Base-by-base conservation (phyloP, 2,888 invertebrate species). In the Polymixis flavicincta region DNA sequence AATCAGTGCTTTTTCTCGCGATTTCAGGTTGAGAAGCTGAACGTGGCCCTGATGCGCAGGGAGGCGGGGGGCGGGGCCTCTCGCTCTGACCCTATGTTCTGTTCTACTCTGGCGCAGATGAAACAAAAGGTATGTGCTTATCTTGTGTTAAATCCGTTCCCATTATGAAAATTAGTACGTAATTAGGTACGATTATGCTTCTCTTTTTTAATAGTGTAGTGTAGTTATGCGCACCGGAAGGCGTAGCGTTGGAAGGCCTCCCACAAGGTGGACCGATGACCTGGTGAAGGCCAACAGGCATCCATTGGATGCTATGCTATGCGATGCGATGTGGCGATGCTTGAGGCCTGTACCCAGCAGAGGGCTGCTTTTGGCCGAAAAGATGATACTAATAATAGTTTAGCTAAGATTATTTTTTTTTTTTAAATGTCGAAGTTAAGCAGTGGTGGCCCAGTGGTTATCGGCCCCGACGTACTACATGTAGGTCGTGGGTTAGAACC, bases 1-100 rank as follows among this genome's bases (percentile, higher is more conserved):
- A 66, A 69, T 61, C 32, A 82, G 45, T 57, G 19, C 19, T 45
- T 6, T 5, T 25, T 45, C 5, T 14, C 28, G 5, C 1, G 60
- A 7, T 71, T 83, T 19, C 97, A 97, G 91, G 98, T 98, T 81
- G 96, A 98, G 65, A 97, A 97, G 87, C 92, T 97, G 63, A 97
- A 97, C 89, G 96, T 97, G 80, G 90, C 92, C 0, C 77, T 96
- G 13, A 64, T 74, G 45, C 93, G 91, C 63, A 81, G 94, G 0
- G 95, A 96, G 76, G 91, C 93, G 0, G 94, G 94, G 0, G 90
- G 91, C 0, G 92, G 94, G 0, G 88, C 89, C 0, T 92, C 93
- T 1, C 93, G 90, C 64, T 85, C 90, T 0, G 96, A 96, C 64
- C 95, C 95, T 0, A 89, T 89, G 22, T 96, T 96, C 78, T 93